These are phyloP conservation scores for Hypocryptadius cinnamomeus DNA, from an alignment of 2,113 vertebrate species.

Conservation along the genomic window DNA sequence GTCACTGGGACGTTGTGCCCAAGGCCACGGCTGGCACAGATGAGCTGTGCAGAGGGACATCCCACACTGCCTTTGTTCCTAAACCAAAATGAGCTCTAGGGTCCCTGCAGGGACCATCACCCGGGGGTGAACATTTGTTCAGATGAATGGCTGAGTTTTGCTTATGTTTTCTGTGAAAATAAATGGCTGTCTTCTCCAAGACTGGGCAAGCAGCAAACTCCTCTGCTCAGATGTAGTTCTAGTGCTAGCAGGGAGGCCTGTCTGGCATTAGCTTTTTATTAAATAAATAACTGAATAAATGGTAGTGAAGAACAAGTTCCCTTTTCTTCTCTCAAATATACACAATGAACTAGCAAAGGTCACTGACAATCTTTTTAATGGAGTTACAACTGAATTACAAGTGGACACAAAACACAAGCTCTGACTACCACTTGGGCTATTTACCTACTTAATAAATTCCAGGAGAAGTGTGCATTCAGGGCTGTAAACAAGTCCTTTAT, in stretches of 20 bases:
- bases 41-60: background rate
- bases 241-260: background rate
- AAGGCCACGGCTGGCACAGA: background rate
- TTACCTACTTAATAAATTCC: constrained; percentile 49
- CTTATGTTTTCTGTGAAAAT: background rate
- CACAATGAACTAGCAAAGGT: background rate
- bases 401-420: constrained; percentile 3
- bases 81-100: background rate
- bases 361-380: background rate
- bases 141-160: background rate
- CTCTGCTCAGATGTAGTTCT: background rate
- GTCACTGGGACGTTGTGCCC: rapidly evolving
- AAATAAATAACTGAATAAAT: background rate
- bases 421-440: background rate
- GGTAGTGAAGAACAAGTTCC: background rate
- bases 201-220: background rate
- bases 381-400: constrained; percentile 22
- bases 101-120: background rate
- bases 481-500: background rate
- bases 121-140: background rate
- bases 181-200: background rate
- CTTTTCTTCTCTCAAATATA: background rate
- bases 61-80: rapidly evolving
- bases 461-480: background rate
- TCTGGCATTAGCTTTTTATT: background rate